Base-by-base conservation (phyloP, 1,140 invertebrate genomes). In the Oscheius sp. region DNA sequence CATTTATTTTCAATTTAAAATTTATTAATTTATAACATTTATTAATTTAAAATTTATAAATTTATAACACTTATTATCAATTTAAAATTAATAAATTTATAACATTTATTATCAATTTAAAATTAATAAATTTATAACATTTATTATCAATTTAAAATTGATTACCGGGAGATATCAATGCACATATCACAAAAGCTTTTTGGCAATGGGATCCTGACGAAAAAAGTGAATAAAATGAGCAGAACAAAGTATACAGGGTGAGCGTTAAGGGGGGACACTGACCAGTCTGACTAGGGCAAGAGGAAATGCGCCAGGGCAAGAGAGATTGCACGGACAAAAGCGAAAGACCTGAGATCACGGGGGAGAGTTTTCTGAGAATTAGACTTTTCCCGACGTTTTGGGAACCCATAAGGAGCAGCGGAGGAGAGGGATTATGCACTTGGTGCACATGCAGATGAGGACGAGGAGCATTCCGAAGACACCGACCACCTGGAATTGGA, bases 361-460 rank as follows among this genome's bases (percentile, higher is more conserved):
- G 36, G 29, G 63, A 65, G 29, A 23, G 59, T 7, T 29, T 62
- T n/a, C 18, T 3, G 7, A 29, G 13, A 28, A 3, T 23, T 15
- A 26, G 15, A 26, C 23, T 38, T 13, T 38, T 42, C 45, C 23
- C 3, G 13, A 31, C 10, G 31, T 3, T 26, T 31, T n/a, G 3
- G 63, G 63, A 2, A 65, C 34, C n/a, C 18, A 65, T 20, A 65
- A 28, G 20, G 63, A 26, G 45, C 63, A 65, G 10, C 63, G 63
- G 29, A 26, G n/a, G 18, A 65, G 63, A 2, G 63, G 63, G 36
- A 65, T 65, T 3, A 65, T 4, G 29, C 63, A 65, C 36, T 65
- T 65, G 3, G 63, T 65, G 15, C 32, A 35, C 18, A 65, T 4
- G n/a, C 32, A 26, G 36, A 65, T 65, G 3, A 38, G 15, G 13